Base-by-base conservation (phyloP, 2,797 vertebrate species). In the Megaceryle alcyon region DNA sequence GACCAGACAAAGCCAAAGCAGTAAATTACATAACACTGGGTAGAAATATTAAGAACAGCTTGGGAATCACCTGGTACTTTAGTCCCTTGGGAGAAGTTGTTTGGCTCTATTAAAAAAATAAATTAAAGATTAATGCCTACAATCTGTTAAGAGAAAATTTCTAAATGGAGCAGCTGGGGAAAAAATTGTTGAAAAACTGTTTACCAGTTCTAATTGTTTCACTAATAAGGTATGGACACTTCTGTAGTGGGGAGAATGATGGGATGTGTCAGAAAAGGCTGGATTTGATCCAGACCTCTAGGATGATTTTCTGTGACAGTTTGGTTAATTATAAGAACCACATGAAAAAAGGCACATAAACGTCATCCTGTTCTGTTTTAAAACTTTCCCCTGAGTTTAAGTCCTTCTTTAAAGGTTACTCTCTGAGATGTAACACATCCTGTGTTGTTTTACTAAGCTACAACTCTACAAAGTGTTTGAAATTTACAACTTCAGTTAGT, bases 401-500 rank as follows among this genome's bases (percentile, higher is more conserved):
- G 73, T 75, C 56, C 63, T 95, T 41, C 63, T 94, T 90, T 88
- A 95, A 90, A 92, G 75, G 75, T 93, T 95, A 82, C 81, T 37
- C 63, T 95, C 90, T 84, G 88, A 86, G 92, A 94, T 28, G 73
- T 88, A 92, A 93, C 93, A 95, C 78, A 8, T 85, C 83, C 57
- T 1, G 1, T 87, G 86, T 79, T 95, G 83, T 88, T 95, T 95
- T 92, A 78, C 88, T 94, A 86, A 93, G 86, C 88, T 90, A 26
- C 88, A 90, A 78, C 64, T 95, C 73, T 29, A 94, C 88, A 76
- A 85, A 94, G 83, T 86, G 93, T 88, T 95, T 90, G 93, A 97
- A 96, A 94, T 95, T 87, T 95, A 95, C 91, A 93, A 65, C 88
- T 90, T 93, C 57, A 61, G 77, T 84, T 90, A 82, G 89, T 94